Base-by-base conservation (phyloP, 2,888 invertebrate species). In the Ommatoiulus sabulosus region DNA sequence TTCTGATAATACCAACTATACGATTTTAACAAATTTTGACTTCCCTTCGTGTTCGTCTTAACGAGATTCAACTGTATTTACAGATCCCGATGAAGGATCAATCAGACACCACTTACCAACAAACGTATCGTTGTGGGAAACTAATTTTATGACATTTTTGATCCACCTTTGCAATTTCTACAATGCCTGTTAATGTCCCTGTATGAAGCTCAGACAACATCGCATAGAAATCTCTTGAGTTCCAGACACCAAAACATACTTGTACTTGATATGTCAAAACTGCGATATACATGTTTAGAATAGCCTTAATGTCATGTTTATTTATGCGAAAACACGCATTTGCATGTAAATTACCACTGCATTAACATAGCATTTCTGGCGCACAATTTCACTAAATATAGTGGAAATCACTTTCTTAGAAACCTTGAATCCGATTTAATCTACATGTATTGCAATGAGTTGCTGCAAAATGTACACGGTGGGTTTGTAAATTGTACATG, bases 231-330 rank as follows among this genome's bases (percentile, higher is more conserved):
- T 72, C 7, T 20, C 1, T n/a, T 72, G 72, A 24, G 6, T 7
- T 72, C 24, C 24, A 72, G 72, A 72, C 72, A 72, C 24, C 6
- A 48, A 72, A 72, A 10, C 72, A 72, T 72, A 72, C 72, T 72
- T 72, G 72, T 72, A 72, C 72, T 72, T 72, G 72, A 72, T 72
- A 24, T 72, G 72, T 72, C 72, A 72, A 72, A 72, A 24, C 7
- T 72, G 24, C 8, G 7, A 24, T 72, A 24, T 72, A n/a, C n/a
- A n/a, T n/a, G n/a, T n/a, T n/a, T n/a, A 72, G 8, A 8, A 24
- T 72, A 72, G 3, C 72, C 72, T 72, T 24, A 24, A 8, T 72
- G 72, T 72, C 72, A 72, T 72, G 72, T 72, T 72, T 72, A 72
- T 72, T 20, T 24, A 20, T 72, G 24, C 12, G 57, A 57, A 15